These are phyloP conservation scores for Magallana ariakensis DNA, from an alignment of 1,140 invertebrate species.

Conservation along the genomic window DNA sequence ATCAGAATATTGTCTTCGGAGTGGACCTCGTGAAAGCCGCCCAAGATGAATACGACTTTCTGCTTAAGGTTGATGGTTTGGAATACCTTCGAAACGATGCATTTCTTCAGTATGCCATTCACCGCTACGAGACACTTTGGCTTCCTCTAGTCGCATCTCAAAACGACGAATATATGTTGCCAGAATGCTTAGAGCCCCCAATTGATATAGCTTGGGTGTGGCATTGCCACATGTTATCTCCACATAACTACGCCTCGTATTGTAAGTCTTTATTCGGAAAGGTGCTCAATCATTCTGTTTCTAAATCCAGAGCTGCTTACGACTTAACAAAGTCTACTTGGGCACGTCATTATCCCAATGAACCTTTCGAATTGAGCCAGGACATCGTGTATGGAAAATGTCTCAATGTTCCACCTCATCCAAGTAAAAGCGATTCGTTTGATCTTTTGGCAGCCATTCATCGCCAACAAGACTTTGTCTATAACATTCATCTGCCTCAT, in stretches of 20 bases:
- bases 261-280: slow-evolving; percentile 72
- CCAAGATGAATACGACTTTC: slow-evolving; percentile 4
- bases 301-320: slow-evolving; percentile 47
- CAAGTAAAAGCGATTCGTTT: slow-evolving; percentile 61
- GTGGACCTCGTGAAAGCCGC: not conserved
- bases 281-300: slow-evolving; percentile 76
- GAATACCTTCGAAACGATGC: slow-evolving; percentile 16
- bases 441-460: slow-evolving; percentile 74
- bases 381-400: not conserved
- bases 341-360: slow-evolving; percentile 55
- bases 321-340: slow-evolving; percentile 49
- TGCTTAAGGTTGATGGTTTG: slow-evolving; percentile 15
- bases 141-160: slow-evolving; percentile 76
- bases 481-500: slow-evolving; percentile 80
- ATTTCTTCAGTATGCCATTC: slow-evolving; percentile 12
- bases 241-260: slow-evolving; percentile 76
- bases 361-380: slow-evolving; percentile 52
- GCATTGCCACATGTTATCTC: slow-evolving; percentile 79
- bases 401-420: not conserved
- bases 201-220: slow-evolving; percentile 81
- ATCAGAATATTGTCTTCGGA: not conserved
- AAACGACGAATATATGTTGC: not conserved
- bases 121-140: slow-evolving; percentile 79
- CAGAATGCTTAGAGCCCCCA: slow-evolving; percentile 70
- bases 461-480: slow-evolving; percentile 75